Evolutionary conservation across 1,140 invertebrate species (phyloP).

Genomic region (Bombus superbus): DNA sequence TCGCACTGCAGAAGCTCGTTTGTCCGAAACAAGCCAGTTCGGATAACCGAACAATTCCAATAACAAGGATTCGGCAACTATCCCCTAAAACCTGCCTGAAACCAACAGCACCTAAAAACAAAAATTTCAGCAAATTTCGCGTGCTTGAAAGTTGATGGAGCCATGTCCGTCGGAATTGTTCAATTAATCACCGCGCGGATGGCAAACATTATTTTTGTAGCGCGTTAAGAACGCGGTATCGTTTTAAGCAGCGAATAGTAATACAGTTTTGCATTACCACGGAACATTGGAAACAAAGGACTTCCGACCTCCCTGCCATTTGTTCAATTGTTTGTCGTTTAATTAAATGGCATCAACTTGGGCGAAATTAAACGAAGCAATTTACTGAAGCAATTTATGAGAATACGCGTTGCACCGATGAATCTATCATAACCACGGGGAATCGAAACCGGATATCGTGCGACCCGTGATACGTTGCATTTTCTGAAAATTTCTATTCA

Average conservation of each 20-base stretch:
- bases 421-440: background rate
- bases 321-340: conserved; percentile 26
- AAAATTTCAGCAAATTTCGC: background rate
- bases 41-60: too few species aligned
- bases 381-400: background rate
- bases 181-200: background rate
- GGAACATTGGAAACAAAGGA: conserved; percentile 13
- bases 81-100: too few species aligned
- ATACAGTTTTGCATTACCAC: background rate
- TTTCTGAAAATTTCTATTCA: background rate
- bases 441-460: background rate
- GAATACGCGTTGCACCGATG: background rate
- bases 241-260: background rate
- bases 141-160: background rate
- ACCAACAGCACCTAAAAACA: too few species aligned
- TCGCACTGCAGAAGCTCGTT: too few species aligned
- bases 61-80: too few species aligned
- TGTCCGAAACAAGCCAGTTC: too few species aligned
- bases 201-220: background rate
- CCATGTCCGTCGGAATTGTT: background rate
- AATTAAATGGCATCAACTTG: conserved; percentile 29
- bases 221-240: background rate
- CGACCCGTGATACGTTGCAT: background rate
- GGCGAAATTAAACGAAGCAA: background rate
- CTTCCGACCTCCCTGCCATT: background rate